phyloP scores from a whole-genome alignment of 1,140 invertebrate species.

The Heliconius melpomene region DNA sequence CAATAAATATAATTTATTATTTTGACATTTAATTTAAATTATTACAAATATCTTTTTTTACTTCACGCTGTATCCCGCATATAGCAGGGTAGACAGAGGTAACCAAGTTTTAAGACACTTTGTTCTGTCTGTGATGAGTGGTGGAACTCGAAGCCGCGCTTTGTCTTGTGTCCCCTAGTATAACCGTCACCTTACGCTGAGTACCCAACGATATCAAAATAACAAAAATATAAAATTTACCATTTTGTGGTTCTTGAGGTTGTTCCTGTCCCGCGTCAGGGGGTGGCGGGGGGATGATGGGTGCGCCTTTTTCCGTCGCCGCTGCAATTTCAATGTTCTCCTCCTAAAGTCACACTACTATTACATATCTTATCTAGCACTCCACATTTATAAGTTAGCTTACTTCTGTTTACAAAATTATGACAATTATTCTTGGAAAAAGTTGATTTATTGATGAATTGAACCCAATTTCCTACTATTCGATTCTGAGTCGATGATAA shows the following conservation, averaged over 20 bases:
- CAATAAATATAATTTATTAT: not conserved
- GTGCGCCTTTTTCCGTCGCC: slow-evolving; percentile 59
- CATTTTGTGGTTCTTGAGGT: slow-evolving; percentile 68
- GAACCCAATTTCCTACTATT: not conserved
- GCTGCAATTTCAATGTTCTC: slow-evolving; percentile 77
- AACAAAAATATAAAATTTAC: slow-evolving; percentile 34
- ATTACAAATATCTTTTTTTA: not conserved
- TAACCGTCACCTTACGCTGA: no score
- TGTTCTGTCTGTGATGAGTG: no score
- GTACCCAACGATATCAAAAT: not conserved
- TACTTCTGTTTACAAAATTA: not conserved
- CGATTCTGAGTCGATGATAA: not conserved
- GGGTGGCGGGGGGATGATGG: slow-evolving; percentile 48
- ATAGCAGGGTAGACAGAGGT: no score
- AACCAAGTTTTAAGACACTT: no score
- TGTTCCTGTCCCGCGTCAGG: slow-evolving; percentile 59
- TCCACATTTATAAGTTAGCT: not conserved
- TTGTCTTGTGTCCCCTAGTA: no score
- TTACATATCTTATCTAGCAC: slow-evolving; percentile 14
- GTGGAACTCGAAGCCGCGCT: no score
- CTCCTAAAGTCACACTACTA: slow-evolving; percentile 53
- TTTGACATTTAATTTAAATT: slow-evolving; percentile 4
- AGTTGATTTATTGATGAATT: not conserved
- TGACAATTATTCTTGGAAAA: not conserved
- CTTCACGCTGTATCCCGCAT: no score